Percentiles rank a stretch among this genome's conserved stretches.
Conservation (phyloP, 2,113 vertebrate genomes). For the Chloroceryle aenea region DNA sequence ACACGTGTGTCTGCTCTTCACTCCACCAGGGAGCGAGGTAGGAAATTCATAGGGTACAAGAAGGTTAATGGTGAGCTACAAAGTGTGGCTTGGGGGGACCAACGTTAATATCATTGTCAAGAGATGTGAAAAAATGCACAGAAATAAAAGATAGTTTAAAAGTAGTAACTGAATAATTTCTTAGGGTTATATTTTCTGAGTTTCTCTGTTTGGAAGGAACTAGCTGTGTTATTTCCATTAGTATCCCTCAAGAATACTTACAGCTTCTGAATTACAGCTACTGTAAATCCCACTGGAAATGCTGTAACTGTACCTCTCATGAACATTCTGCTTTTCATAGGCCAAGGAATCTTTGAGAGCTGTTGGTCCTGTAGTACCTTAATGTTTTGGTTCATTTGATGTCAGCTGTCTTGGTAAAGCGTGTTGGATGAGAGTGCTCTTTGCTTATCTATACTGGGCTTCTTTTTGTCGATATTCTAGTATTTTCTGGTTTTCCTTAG, state of each 20-base stretch:
- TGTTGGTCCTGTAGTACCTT: neutral
- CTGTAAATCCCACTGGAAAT: neutral
- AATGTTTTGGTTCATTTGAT: neutral
- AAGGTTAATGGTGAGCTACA: neutral
- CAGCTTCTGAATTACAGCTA: neutral
- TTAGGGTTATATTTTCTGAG: neutral
- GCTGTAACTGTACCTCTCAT: neutral
- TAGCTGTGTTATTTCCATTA: neutral
- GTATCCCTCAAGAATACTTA: neutral
- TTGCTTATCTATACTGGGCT: neutral
- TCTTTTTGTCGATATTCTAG: neutral
- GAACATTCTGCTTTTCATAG: neutral
- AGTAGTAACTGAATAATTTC: neutral
- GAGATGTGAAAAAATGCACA: neutral
- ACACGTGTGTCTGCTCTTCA: neutral
- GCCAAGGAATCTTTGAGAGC: neutral
- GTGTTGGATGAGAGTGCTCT: neutral
- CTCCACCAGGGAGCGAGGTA: neutral
- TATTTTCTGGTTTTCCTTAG: neutral
- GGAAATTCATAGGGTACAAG: neutral
- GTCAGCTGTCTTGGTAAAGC: neutral
- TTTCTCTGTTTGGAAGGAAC: neutral
- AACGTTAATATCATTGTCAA: neutral
- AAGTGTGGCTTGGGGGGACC: neutral
- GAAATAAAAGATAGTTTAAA: neutral